These are phyloP conservation scores for Iphiclides podalirius DNA, from an alignment of 2,888 invertebrate species.

Conservation along the genomic window DNA sequence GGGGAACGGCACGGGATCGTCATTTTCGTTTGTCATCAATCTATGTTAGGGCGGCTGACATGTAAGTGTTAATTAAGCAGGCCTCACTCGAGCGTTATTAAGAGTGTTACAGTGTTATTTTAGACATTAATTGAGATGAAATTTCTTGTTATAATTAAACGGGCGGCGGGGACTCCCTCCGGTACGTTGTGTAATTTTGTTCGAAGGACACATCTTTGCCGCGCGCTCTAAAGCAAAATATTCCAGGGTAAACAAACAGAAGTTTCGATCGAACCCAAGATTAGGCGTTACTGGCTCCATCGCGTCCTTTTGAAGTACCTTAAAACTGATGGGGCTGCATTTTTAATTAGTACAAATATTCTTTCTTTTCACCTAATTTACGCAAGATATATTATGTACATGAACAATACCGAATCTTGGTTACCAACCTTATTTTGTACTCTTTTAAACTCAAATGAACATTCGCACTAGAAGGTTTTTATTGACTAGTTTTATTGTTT, in stretches of 20 bases:
- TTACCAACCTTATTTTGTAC: too few species aligned
- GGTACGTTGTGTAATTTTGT: slow-evolving; percentile 58
- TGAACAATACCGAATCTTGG: too few species aligned
- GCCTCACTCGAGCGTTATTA: slow-evolving; percentile 78
- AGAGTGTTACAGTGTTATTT: slow-evolving; percentile 79
- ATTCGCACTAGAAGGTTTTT: too few species aligned
- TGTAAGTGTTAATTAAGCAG: slow-evolving; percentile 80
- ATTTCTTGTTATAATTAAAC: slow-evolving; percentile 74
- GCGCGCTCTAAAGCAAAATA: slow-evolving; percentile 51
- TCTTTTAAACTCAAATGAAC: too few species aligned
- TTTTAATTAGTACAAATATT: slow-evolving; percentile 20
- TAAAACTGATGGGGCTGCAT: slow-evolving; percentile 40
- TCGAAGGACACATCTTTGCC: slow-evolving; percentile 57
- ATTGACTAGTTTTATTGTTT: too few species aligned
- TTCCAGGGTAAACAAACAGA: slow-evolving; percentile 62
- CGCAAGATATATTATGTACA: too few species aligned
- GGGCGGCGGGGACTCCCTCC: slow-evolving; percentile 40
- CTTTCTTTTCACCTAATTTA: too few species aligned
- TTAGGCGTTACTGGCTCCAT: slow-evolving; percentile 62
- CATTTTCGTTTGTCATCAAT: slow-evolving; percentile 80
- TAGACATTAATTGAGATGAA: slow-evolving; percentile 80
- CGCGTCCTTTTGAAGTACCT: slow-evolving; percentile 54
- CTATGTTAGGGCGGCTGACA: slow-evolving; percentile 77
- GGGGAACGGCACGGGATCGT: slow-evolving; percentile 65
- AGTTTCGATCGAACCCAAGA: slow-evolving; percentile 68